phyloP scores from a whole-genome alignment of 1,140 invertebrate genomes.

The Melanaphis sacchari region DNA sequence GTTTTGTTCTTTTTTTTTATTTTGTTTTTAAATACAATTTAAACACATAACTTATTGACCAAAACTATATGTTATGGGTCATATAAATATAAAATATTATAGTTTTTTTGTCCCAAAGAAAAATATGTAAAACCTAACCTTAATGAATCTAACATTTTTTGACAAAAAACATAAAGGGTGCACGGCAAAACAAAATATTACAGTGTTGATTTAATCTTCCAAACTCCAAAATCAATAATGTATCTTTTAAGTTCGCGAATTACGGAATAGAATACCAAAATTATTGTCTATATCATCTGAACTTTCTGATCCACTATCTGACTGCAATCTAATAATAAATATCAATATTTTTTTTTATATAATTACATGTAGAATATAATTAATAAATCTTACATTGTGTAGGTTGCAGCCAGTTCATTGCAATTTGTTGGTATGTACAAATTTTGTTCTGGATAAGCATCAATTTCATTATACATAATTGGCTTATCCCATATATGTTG shows the following conservation, averaged over 20 bases:
- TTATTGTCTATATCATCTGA: slow-evolving; percentile 40
- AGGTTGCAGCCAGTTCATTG: slow-evolving; percentile 41
- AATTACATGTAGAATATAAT: background rate
- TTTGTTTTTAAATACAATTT: slow-evolving; percentile 49
- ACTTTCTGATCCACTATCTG: slow-evolving; percentile 42
- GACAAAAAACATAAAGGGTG: slow-evolving; percentile 33
- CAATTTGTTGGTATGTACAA: slow-evolving; percentile 31
- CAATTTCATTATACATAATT: slow-evolving; percentile 7
- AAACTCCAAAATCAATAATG: slow-evolving; percentile 4
- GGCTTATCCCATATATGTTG: slow-evolving; percentile 55
- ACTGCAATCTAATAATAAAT: slow-evolving; percentile 50
- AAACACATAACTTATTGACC: slow-evolving; percentile 44
- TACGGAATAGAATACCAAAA: slow-evolving; percentile 31
- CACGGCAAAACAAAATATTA: slow-evolving; percentile 43
- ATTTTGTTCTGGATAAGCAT: slow-evolving; percentile 38
- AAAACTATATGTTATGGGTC: slow-evolving; percentile 28
- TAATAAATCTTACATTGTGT: slow-evolving; percentile 47
- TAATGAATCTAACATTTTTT: slow-evolving; percentile 31
- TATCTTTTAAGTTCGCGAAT: slow-evolving; percentile 18
- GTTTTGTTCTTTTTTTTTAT: slow-evolving; percentile 42
- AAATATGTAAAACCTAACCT: slow-evolving; percentile 47
- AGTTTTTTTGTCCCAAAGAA: slow-evolving; percentile 52
- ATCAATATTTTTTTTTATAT: background rate
- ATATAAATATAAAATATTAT: slow-evolving; percentile 36
- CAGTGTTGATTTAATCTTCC: background rate